A percentile compares a stretch with the other conserved stretches of the same genome.
phyloP scores from a whole-genome alignment of 2,113 vertebrate species.

The Pagrus major region DNA sequence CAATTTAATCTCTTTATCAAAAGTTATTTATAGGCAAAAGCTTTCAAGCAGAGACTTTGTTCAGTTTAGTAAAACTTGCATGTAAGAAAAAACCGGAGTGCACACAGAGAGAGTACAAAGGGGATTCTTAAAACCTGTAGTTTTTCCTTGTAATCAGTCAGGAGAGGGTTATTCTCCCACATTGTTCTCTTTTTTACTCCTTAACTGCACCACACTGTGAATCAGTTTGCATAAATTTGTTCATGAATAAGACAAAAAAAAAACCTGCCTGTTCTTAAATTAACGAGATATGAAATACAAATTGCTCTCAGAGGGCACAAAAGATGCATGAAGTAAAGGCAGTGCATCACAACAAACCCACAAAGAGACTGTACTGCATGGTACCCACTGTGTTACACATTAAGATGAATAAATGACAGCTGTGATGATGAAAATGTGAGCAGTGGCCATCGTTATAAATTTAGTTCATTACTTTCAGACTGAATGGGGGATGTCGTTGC shows the following conservation, averaged over 20 bases:
- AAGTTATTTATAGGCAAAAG: not conserved
- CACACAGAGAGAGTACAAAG: not conserved
- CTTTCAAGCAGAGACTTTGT: not conserved
- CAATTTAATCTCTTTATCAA: not conserved
- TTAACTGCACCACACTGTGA: not conserved
- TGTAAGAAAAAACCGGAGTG: not conserved
- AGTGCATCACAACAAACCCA: not conserved
- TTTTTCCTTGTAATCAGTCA: not conserved
- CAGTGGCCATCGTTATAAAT: not conserved
- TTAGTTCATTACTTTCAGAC: not conserved
- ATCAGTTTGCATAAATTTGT: conserved; percentile 14
- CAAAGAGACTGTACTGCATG: not conserved
- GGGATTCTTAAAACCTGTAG: not conserved
- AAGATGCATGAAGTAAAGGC: not conserved
- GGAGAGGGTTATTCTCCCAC: not conserved
- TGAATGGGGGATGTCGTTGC: not conserved
- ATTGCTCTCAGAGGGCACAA: conserved; percentile 6
- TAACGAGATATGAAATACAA: conserved; percentile 1
- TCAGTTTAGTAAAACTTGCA: not conserved
- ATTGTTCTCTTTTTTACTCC: not conserved
- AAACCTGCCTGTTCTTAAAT: not conserved
- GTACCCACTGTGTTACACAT: not conserved
- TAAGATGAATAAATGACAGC: not conserved
- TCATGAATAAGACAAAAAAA: conserved; percentile 9
- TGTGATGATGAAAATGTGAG: not conserved